Base-by-base conservation (phyloP, 2,888 invertebrate species). In the Furcula furcula region DNA sequence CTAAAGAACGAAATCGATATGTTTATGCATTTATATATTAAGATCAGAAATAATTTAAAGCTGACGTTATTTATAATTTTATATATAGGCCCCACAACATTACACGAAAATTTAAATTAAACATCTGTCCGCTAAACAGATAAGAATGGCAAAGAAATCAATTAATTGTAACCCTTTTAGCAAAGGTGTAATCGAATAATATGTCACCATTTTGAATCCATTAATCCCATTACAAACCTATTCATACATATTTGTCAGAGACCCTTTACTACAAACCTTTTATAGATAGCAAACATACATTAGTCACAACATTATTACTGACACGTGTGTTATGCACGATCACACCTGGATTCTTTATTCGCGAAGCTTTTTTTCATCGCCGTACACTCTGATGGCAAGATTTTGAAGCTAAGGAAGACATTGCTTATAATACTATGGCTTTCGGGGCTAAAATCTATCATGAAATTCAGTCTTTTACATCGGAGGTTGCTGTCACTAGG, bases 401-500 rank as follows among this genome's bases (percentile, higher is more conserved):
- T 40, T 50, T 40, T 46, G 54, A 48, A 50, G 37, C 49, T 53
- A 53, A 58, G 67, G 67, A 65, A 66, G 65, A 66, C 61, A 47
- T 49, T 47, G 48, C 59, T 62, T 63, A 64, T 60, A 69, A 72
- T 80, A 83, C 77, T 85, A 85, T 85, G 86, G 86, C 86, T 68
- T 61, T 66, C 63, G 61, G 70, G 69, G 71, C 67, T 81, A 70
- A 64, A 65, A 75, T 70, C 65, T 82, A 82, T 75, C 68, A 73
- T 76, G n/a, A 76, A 75, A 80, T 71, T 87, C 87, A 88, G 87
- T 88, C 87, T 88, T 88, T 69, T 69, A 43, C 46, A 66, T 86
- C 85, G 86, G 87, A 86, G 86, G 84, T 79, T 64, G 76, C 56
- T 63, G 75, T 83, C 80, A 71, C 74, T 76, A 68, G 74, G 74